A percentile compares a stretch with the other conserved stretches of the same genome.
phyloP scores from a whole-genome alignment of 1,140 invertebrate genomes.

The Anastatus disparis region DNA sequence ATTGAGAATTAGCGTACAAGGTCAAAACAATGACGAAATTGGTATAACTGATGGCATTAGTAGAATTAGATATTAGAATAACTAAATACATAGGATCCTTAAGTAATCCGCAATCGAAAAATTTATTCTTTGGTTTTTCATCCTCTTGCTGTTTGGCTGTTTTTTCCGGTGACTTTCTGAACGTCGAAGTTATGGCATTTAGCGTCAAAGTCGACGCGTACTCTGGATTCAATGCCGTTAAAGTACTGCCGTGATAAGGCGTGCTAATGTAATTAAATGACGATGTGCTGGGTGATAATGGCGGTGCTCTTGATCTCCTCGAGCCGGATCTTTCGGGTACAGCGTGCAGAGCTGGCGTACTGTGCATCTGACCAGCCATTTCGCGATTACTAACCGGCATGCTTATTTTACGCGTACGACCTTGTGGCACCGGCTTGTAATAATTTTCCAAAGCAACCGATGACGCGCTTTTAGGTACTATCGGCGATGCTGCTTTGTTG shows the following conservation, averaged over 20 bases:
- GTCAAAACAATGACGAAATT: slow-evolving; percentile 86
- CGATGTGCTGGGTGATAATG: slow-evolving; percentile 78
- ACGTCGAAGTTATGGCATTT: slow-evolving; percentile 72
- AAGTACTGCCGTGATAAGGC: slow-evolving; percentile 83
- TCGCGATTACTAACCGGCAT: slow-evolving; percentile 64
- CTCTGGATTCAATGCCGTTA: slow-evolving; percentile 81
- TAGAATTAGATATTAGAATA: slow-evolving; percentile 84
- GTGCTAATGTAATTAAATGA: slow-evolving; percentile 86
- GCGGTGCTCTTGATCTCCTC: slow-evolving; percentile 62
- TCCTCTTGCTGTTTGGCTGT: slow-evolving; percentile 50
- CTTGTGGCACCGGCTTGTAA: slow-evolving; percentile 60
- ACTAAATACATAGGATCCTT: slow-evolving; percentile 84
- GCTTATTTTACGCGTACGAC: slow-evolving; percentile 68
- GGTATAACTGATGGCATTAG: slow-evolving; percentile 86
- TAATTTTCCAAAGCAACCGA: slow-evolving; percentile 69
- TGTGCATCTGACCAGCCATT: slow-evolving; percentile 69
- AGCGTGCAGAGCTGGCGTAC: slow-evolving; percentile 70
- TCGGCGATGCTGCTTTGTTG: slow-evolving; percentile 41
- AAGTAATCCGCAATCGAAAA: slow-evolving; percentile 80
- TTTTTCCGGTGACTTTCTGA: slow-evolving; percentile 60
- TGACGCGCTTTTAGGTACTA: slow-evolving; percentile 67
- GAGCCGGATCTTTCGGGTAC: slow-evolving; percentile 65
- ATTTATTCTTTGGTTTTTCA: slow-evolving; percentile 67
- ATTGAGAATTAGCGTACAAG: slow-evolving; percentile 73
- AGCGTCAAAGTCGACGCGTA: slow-evolving; percentile 81